Base-by-base conservation (phyloP, 1,140 invertebrate genomes). In the Heliothis subflexa region DNA sequence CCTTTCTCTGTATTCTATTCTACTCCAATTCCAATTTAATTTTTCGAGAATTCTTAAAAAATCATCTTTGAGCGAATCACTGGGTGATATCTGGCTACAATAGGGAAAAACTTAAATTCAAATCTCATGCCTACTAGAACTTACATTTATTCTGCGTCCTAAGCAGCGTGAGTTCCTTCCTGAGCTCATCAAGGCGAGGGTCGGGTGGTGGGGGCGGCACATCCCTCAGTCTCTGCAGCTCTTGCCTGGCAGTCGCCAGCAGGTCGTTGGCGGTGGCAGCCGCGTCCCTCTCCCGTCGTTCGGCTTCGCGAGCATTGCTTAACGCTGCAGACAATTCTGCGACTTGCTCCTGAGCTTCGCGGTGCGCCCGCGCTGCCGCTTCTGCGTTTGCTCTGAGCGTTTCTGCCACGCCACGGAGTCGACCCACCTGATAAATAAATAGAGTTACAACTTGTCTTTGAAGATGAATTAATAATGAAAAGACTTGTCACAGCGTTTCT, bases 111-210 rank as follows among this genome's bases (percentile, higher is more conserved):
- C 5, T 40, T 40, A 40, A 40, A 7, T 40, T 40, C 33, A 9
- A 0, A 40, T 40, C 33, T 0, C 5, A 40, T 1, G 9, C 5
- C 9, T 40, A 33, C 4, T 40, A 5, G 9, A 70, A 92, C 95
- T 92, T 93, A 97, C 97, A 95, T 95, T 96, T 97, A 88, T 98
- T 98, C 85, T 97, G 96, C 68, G 97, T 95, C 72, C 96, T 94
- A 83, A 97, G 95, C 81, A 96, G 90, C 52, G 95, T 95, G 68
- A 97, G 93, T 86, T 97, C 97, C 84, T 96, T 94, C 75, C 96
- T 95, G 71, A 98, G 92, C 86, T 97, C 97, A 81, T 97, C 97
- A 47, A 97, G 94, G 85, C 97, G 95, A 83, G 96, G 95, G 87
- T 97, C 96, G 14, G 96, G 96, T 61, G 95, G 89, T n/a, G 96